Base-by-base conservation (phyloP, 2,888 invertebrate genomes). In the Actias luna region DNA sequence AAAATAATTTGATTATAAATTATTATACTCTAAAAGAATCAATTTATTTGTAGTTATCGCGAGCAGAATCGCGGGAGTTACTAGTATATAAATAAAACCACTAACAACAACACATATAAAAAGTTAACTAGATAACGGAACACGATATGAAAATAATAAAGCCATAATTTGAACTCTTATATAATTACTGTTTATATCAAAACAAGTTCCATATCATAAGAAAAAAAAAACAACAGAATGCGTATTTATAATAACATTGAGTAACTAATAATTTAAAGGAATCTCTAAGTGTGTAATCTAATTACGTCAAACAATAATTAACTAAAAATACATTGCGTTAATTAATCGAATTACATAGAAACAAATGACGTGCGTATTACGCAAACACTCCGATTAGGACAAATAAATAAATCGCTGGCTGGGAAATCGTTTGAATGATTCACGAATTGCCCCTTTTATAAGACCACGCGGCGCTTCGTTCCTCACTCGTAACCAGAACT, bases 401-500 rank as follows among this genome's bases (percentile, higher is more conserved):
- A 22, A 22, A 39, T 5, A 55, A 29, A 29, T 42, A 58, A 22
- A 36, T n/a, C 14, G 18, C 52, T 16, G 22, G 29, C 3, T 52
- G 52, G 52, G 52, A 27, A 52, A 52, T 27, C 27, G 14, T 29
- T n/a, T 29, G 27, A 22, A 36, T 61, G 61, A 61, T 57, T 61
- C 61, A 61, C 18, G 12, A 18, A 22, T 14, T 7, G 22, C 10
- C 16, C 16, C 18, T 5, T 61, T 57, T 61, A 61, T 61, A 63
- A 67, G 35, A 61, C 36, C 57, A 22, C 35, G 22, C 39, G 16
- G 39, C 3, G 4, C n/a, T 3, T 42, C 27, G 36, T 58, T 58
- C 29, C 33, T 67, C 77, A 78, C 69, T 78, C 70, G 59, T 68
- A 46, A 31, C 60, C 29, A 36, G 31, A 61, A 27, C 55, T 31